phyloP scores from a whole-genome alignment of 2,113 vertebrate species.

The Tenebrosternarchus preto region DNA sequence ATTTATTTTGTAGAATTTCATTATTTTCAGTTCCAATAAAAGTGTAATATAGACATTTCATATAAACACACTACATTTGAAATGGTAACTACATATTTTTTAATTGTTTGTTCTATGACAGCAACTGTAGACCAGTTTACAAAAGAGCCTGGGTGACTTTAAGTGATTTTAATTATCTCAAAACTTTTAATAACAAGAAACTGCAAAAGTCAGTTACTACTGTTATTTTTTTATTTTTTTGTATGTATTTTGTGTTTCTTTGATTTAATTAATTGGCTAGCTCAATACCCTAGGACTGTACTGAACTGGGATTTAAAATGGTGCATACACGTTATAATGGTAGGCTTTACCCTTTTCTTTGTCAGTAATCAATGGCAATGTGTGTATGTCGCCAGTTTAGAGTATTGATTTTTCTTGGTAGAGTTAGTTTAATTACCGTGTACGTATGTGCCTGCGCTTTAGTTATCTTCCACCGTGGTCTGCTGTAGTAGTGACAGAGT shows the following conservation, averaged over 20 bases:
- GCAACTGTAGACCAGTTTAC: conserved; percentile 16
- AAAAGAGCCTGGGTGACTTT: conserved; percentile 19
- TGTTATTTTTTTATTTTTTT: background rate
- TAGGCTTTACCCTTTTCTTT: no score
- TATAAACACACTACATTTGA: conserved; percentile 43
- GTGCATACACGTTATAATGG: no score
- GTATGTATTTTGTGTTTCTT: background rate
- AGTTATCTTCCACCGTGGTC: no score
- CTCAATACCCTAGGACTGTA: no score
- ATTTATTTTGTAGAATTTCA: conserved; percentile 52
- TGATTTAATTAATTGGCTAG: conserved; percentile 3
- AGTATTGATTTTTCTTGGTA: no score
- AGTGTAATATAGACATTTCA: conserved; percentile 42
- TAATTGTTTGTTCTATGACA: conserved; percentile 38
- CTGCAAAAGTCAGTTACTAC: no score
- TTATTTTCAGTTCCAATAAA: conserved; percentile 50
- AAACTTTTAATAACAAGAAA: conserved; percentile 26
- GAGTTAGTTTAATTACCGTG: no score
- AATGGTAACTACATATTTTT: conserved; percentile 44
- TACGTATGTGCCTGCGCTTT: no score
- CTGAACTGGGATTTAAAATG: no score
- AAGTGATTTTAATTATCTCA: conserved; percentile 42
- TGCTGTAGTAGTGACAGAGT: no score
- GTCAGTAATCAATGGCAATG: no score
- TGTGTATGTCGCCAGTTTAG: no score